A percentile compares a stretch with the other conserved stretches of the same genome.
These are phyloP conservation scores for Lerista edwardsae DNA, from an alignment of 2,797 vertebrate genomes.

Conservation along the genomic window DNA sequence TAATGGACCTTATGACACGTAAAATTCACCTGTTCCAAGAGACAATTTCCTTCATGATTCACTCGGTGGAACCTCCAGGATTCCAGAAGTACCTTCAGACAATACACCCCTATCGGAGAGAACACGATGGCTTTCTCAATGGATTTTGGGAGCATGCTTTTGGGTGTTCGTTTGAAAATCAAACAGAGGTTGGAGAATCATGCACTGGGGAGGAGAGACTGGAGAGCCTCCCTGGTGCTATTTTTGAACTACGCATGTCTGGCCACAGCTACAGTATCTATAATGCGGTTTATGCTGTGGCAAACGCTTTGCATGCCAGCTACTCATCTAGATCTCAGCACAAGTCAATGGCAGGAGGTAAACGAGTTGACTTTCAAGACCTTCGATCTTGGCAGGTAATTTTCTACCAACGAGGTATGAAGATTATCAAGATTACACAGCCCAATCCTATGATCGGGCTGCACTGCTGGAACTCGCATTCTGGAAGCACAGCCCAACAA, in stretches of 20 bases:
- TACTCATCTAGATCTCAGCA: background rate
- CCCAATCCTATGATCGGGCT: too few species aligned
- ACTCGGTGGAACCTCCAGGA: background rate
- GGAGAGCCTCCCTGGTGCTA: background rate
- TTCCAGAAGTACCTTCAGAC: background rate
- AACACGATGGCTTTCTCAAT: background rate
- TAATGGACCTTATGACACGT: too few species aligned
- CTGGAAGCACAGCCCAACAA: too few species aligned
- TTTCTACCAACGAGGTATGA: too few species aligned
- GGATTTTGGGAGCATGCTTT: background rate
- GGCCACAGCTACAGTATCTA: constrained; percentile 4
- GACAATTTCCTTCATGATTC: background rate
- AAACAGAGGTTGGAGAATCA: too few species aligned
- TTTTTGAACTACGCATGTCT: background rate
- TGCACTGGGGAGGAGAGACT: background rate
- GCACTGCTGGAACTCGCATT: too few species aligned
- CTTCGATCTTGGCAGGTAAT: background rate
- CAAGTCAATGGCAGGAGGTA: accelerated
- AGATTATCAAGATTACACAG: too few species aligned
- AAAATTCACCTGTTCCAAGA: background rate
- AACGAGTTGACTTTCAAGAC: background rate
- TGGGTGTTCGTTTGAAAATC: background rate
- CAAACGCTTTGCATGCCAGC: background rate
- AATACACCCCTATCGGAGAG: background rate
- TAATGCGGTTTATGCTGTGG: background rate